A percentile compares a stretch with the other conserved stretches of the same genome.
These are phyloP conservation scores for Rostratula benghalensis DNA, from an alignment of 2,113 vertebrate species.

Conservation along the genomic window DNA sequence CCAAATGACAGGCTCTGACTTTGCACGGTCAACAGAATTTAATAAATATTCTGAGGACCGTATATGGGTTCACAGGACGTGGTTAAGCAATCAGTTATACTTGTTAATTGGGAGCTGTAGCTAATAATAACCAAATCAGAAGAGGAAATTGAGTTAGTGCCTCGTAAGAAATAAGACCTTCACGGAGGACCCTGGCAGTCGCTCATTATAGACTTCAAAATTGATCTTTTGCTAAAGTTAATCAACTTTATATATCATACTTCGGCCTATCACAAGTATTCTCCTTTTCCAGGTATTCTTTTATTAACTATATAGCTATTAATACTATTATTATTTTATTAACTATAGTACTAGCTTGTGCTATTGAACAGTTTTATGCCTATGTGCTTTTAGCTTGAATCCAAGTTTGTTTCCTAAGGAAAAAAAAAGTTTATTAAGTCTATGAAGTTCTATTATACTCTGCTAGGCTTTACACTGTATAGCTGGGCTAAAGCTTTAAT, in stretches of 20 bases:
- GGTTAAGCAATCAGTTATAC: not conserved
- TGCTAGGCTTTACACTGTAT: not conserved
- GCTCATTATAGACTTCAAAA: not conserved
- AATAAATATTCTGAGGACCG: not conserved
- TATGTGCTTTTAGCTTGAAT: not conserved
- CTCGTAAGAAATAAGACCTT: constrained; percentile 6
- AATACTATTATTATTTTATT: not conserved
- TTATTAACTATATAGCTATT: not conserved
- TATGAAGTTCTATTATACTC: not conserved
- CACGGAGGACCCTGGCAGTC: not conserved
- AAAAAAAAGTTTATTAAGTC: not conserved
- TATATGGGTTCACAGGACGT: not conserved
- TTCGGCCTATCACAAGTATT: not conserved
- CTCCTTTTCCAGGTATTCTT: not conserved
- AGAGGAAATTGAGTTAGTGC: constrained; percentile 31
- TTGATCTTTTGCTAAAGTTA: not conserved
- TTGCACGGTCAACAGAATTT: not conserved
- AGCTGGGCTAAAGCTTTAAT: not conserved
- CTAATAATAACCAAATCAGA: constrained; percentile 23
- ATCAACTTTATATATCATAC: not conserved
- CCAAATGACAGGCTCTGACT: not conserved
- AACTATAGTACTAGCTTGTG: not conserved
- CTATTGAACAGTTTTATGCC: not conserved
- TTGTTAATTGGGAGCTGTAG: not conserved
- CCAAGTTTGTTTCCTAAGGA: rapidly evolving